Evolutionary conservation across 2,888 invertebrate species (phyloP).

Genomic region (Agrotis exclamationis): DNA sequence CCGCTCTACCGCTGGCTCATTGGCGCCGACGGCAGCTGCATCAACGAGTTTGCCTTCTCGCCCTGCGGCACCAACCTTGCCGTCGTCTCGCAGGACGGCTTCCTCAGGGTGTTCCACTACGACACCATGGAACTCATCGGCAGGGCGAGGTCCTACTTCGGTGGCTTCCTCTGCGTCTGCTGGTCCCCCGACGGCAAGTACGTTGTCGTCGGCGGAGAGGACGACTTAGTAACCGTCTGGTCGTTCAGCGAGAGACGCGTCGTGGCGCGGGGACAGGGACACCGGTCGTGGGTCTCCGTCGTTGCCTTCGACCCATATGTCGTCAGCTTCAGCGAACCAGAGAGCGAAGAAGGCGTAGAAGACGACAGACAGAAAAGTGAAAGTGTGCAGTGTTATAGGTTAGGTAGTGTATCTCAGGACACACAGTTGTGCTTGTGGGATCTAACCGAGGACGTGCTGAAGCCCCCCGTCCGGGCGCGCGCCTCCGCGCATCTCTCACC

Average conservation of each 20-base stretch:
- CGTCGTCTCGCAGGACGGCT: conserved; percentile 98
- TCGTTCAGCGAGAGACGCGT: conserved; percentile 97
- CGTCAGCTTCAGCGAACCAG: conserved; percentile 93
- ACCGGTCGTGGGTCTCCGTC: conserved; percentile 99
- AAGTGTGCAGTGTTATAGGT: conserved; percentile 93
- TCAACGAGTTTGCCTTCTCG: conserved; percentile 99
- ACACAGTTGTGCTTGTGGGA: conserved; percentile 99
- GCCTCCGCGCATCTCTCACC: conserved; percentile 84
- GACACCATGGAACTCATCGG: conserved; percentile 99
- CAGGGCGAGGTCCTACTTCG: conserved; percentile 98
- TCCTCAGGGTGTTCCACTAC: conserved; percentile 98
- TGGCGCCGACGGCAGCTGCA: conserved; percentile 95
- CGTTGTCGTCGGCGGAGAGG: conserved; percentile 99
- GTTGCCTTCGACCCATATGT: conserved; percentile 98
- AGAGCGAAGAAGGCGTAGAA: conserved; percentile 91
- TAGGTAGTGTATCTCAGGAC: conserved; percentile 99
- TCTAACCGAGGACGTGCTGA: conserved; percentile 98
- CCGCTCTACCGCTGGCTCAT: conserved; percentile 96
- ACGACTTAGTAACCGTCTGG: conserved; percentile 99
- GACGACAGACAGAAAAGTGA: conserved; percentile 75
- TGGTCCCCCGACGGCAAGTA: conserved; percentile 99
- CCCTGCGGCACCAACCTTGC: conserved; percentile 98
- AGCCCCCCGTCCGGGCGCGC: conserved; percentile 92
- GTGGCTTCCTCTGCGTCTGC: conserved; percentile 98
- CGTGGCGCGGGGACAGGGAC: conserved; percentile 99